Conservation (phyloP, 2,113 vertebrate genomes). For the Prionailurus viverrinus region DNA sequence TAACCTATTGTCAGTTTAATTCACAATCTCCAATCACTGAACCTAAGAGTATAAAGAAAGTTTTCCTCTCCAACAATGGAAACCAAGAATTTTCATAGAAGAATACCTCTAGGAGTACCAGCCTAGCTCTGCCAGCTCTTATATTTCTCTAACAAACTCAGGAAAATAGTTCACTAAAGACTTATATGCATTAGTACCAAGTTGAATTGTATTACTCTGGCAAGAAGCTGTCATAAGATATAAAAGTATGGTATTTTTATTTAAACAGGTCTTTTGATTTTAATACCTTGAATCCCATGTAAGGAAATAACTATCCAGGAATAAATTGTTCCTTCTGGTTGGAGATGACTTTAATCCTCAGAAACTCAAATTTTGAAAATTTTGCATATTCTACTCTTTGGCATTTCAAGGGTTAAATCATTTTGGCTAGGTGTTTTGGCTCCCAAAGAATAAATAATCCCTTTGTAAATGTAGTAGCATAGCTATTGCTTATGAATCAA, state of each 20-base stretch:
- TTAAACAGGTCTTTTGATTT: slow-evolving; percentile 35
- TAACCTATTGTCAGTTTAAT: slow-evolving; percentile 40
- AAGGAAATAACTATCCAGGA: slow-evolving; percentile 53
- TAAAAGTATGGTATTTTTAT: not conserved
- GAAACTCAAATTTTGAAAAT: not conserved
- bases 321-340: slow-evolving; percentile 52
- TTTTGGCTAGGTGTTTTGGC: not conserved
- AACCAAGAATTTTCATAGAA: not conserved
- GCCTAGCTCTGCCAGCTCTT: slow-evolving; percentile 4
- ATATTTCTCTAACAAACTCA: slow-evolving; percentile 37
- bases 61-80: slow-evolving; percentile 24
- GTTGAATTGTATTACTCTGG: slow-evolving; percentile 4
- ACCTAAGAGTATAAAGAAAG: not conserved
- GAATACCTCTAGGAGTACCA: not conserved
- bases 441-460: slow-evolving; percentile 56
- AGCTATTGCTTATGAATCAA: slow-evolving; percentile 59
- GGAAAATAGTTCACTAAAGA: slow-evolving; percentile 43
- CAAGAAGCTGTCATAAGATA: slow-evolving; percentile 47
- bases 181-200: not conserved
- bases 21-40: not conserved
- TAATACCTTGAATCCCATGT: slow-evolving; percentile 29
- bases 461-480: slow-evolving; percentile 5
- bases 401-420: slow-evolving; percentile 36
- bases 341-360: not conserved
- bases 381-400: slow-evolving; percentile 15